Percentiles rank a stretch among this genome's conserved stretches.
Conservation (phyloP, 1,140 invertebrate genomes). For the Orius laevigatus region DNA sequence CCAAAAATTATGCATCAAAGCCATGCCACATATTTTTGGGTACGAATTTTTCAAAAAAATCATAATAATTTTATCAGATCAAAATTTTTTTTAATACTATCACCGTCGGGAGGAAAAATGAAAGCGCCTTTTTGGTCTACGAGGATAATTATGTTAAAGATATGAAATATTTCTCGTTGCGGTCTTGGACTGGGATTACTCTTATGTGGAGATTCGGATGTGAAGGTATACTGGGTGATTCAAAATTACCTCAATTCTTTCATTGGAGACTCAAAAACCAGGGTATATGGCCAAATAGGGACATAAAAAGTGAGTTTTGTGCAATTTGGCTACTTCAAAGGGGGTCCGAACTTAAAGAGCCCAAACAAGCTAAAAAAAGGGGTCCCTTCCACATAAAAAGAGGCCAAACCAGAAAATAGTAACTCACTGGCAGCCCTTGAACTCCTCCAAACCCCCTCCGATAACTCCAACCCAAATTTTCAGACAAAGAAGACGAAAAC, state of each 20-base stretch:
- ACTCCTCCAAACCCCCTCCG: too few relatives aligned
- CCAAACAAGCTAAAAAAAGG: too few relatives aligned
- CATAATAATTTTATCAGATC: neutral
- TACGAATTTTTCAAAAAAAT: neutral
- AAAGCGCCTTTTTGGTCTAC: neutral
- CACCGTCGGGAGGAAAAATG: neutral
- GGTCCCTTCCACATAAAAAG: too few relatives aligned
- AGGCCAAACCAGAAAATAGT: too few relatives aligned
- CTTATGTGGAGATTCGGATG: slow-evolving; percentile 9
- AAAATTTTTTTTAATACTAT: neutral
- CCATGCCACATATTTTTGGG: neutral
- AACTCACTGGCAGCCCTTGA: too few relatives aligned
- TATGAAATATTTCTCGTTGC: slow-evolving; percentile 10
- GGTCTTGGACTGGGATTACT: slow-evolving; percentile 1
- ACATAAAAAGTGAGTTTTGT: too few relatives aligned
- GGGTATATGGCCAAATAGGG: too few relatives aligned
- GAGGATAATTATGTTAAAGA: neutral
- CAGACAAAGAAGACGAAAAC: too few relatives aligned
- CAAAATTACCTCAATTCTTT: neutral
- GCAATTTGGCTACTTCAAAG: too few relatives aligned
- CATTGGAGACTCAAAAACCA: too few relatives aligned
- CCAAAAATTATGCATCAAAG: neutral
- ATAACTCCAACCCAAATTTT: too few relatives aligned
- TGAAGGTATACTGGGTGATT: slow-evolving; percentile 4
- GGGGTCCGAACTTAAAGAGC: too few relatives aligned